Evolutionary conservation across 2,797 vertebrate species (phyloP), one percentile per base, ranked within the genome.

Genomic region (Silurus lanzhouensis): DNA sequence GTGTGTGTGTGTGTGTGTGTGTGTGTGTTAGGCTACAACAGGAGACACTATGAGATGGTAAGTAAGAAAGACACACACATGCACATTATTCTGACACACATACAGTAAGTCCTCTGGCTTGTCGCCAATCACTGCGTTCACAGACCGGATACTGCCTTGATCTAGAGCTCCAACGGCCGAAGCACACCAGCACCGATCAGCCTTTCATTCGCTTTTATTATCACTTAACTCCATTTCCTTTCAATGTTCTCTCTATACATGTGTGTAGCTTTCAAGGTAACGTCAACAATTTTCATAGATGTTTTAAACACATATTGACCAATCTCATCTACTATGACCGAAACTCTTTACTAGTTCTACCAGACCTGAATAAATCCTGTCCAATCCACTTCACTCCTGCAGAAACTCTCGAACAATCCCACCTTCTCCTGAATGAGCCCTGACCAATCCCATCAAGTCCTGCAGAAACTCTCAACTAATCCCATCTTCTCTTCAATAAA

Each of bases 81-180:
- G 67, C 38, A 70, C 13, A 68, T 55, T 72, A 80, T 66, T 80
- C 78, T 52, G 44, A 64, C 25, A 57, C 60, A 60, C 31, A n/a
- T 83, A 70, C 80, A 64, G 64, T 52, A 78, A 78, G 22, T 71
- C 72, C n/a, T 38, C 55, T 86, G 85, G 80, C 55, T 25, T 31
- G 81, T 15, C 12, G 67, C 85, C 85, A 86, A 67, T 79, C 85
- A 58, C 55, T 55, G 83, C 86, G 81, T 79, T 78, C 64, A 25
- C 79, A 44, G 61, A 82, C 48, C 46, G 55, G 70, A 79, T 68
- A 60, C 81, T 31, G 79, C 44, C 79, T 83, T 25, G 75, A 31
- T 76, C 44, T 31, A 38, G 15, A 86, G 84, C 79, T 82, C 71
- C 55, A 85, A 80, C 2, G 19, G 68, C 27, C 52, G 63, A 78